Percentiles rank a stretch among this genome's conserved stretches.
These are phyloP conservation scores for Spheniscus humboldti DNA, from an alignment of 2,797 vertebrate species.

Conservation along the genomic window DNA sequence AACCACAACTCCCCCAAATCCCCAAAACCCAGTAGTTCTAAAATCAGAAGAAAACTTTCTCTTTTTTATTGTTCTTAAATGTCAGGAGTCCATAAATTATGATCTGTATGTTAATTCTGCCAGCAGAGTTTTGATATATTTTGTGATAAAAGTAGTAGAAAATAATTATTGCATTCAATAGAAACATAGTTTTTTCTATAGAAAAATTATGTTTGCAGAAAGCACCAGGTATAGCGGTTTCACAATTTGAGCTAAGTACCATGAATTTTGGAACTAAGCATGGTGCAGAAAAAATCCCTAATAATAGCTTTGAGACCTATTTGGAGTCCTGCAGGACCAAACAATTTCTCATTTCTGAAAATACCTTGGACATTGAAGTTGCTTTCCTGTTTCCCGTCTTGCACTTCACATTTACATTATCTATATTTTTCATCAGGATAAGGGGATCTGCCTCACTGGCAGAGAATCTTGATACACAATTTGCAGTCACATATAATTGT, in stretches of 20 bases:
- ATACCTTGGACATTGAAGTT: not conserved
- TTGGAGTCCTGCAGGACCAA: not conserved
- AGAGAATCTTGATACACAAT: not conserved
- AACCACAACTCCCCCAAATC: accelerated
- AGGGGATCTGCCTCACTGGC: not conserved
- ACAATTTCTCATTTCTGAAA: not conserved
- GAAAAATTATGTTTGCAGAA: not conserved
- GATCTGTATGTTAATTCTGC: not conserved
- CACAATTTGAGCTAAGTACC: not conserved
- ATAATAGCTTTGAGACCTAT: not conserved
- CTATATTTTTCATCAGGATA: not conserved
- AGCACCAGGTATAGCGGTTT: not conserved
- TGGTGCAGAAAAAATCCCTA: not conserved
- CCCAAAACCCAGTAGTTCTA: not conserved
- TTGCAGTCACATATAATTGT: not conserved
- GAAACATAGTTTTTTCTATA: not conserved
- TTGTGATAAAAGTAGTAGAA: not conserved
- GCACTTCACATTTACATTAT: not conserved
- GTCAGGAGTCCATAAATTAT: not conserved
- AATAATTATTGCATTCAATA: not conserved
- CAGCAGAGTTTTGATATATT: not conserved
- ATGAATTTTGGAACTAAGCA: not conserved
- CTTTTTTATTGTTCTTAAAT: not conserved
- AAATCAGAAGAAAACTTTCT: not conserved
- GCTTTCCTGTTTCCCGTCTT: not conserved